Percentiles rank a stretch among this genome's conserved stretches.
These are phyloP conservation scores for Ophion ventricosus DNA, from an alignment of 2,888 invertebrate genomes.

Conservation along the genomic window DNA sequence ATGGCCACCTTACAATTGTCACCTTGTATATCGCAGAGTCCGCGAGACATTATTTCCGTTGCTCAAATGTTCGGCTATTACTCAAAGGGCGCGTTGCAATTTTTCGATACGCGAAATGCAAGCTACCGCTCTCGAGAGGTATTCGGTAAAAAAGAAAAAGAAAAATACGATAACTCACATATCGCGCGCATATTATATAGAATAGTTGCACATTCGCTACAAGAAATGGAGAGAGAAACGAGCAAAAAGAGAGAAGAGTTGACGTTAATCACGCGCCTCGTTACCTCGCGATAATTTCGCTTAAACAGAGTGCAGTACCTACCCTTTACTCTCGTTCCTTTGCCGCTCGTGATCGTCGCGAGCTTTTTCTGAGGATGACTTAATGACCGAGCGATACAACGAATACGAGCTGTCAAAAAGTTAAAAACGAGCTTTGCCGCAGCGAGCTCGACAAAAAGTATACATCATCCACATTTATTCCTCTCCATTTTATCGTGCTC, in stretches of 20 bases:
- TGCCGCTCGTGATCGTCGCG: constrained; percentile 28
- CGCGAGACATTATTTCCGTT: constrained; percentile 53
- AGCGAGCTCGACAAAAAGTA: neutral
- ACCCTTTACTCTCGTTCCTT: constrained; percentile 23
- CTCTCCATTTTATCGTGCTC: too few relatives aligned
- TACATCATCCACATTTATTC: too few relatives aligned
- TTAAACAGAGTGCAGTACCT: constrained; percentile 65
- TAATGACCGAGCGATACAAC: constrained; percentile 44
- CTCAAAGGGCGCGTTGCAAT: constrained; percentile 43
- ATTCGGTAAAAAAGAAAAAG: constrained; percentile 17
- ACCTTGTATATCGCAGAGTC: neutral
- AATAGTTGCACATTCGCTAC: constrained; percentile 15
- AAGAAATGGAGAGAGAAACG: constrained; percentile 16
- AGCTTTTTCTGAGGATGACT: constrained; percentile 2
- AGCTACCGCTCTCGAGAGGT: constrained; percentile 24
- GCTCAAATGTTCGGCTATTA: constrained; percentile 51
- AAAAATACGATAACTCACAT: constrained; percentile 7
- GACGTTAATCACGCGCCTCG: constrained; percentile 75
- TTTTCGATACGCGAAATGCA: constrained; percentile 35
- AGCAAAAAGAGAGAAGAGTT: constrained; percentile 61
- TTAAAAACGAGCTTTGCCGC: constrained; percentile 25
- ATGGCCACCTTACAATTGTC: too few relatives aligned
- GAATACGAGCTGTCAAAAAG: constrained; percentile 22
- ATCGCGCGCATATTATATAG: neutral
- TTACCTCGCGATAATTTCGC: constrained; percentile 76